Evolutionary conservation across 2,888 invertebrate species (phyloP).

Genomic region (Rhimphoctona megacephalus): DNA sequence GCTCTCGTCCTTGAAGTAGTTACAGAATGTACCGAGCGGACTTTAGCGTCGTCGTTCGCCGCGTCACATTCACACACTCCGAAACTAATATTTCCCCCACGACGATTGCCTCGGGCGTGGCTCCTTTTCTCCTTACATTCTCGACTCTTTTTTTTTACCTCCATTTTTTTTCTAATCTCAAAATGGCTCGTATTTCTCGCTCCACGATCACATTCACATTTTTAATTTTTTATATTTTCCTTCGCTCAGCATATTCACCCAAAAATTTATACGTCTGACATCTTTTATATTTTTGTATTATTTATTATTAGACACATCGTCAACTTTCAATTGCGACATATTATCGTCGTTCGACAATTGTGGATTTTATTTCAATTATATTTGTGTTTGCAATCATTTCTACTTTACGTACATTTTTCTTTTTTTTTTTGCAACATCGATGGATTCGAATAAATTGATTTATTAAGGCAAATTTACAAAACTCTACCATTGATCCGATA

Average conservation of each 20-base stretch:
- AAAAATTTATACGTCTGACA: not conserved
- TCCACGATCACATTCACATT: slow-evolving; percentile 24
- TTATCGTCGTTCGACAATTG: too few species aligned
- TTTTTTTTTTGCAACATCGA: too few species aligned
- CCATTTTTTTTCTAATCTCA: slow-evolving; percentile 55
- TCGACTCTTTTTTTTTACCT: slow-evolving; percentile 28
- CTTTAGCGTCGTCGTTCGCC: slow-evolving; percentile 66
- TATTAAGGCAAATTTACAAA: too few species aligned
- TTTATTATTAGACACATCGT: too few species aligned
- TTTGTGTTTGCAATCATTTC: too few species aligned
- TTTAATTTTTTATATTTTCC: slow-evolving; percentile 10
- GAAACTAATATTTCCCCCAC: slow-evolving; percentile 36
- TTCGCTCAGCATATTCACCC: slow-evolving; percentile 6
- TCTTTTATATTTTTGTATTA: not conserved
- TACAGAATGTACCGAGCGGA: slow-evolving; percentile 55
- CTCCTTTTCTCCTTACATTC: slow-evolving; percentile 47
- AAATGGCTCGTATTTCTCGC: slow-evolving; percentile 11
- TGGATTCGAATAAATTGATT: too few species aligned
- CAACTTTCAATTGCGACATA: too few species aligned
- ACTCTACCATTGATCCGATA: too few species aligned
- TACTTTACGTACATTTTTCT: too few species aligned
- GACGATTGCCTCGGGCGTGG: slow-evolving; percentile 60
- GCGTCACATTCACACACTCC: slow-evolving; percentile 57
- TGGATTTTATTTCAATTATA: too few species aligned
- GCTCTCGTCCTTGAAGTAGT: slow-evolving; percentile 70